Conservation (phyloP, 2,888 invertebrate genomes). For the Rutpela maculata region DNA sequence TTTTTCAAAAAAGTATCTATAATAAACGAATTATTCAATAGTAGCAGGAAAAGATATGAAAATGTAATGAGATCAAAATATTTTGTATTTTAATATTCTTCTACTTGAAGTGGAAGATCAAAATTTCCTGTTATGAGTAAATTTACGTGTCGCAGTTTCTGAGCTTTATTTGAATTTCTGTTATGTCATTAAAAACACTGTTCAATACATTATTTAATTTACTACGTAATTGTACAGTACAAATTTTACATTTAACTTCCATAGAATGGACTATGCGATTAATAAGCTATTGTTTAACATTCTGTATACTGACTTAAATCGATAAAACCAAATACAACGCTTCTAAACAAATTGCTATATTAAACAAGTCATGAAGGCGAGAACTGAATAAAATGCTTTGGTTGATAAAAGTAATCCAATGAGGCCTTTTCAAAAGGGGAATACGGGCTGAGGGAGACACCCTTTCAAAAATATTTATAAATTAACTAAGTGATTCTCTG, state of each 20-base stretch:
- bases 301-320: slow-evolving; percentile 56
- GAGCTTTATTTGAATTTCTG: no score
- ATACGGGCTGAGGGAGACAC: slow-evolving; percentile 49
- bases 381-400: slow-evolving; percentile 69
- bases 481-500: slow-evolving; percentile 65
- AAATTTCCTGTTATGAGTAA: no score
- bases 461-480: slow-evolving; percentile 70
- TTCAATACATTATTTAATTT: background rate
- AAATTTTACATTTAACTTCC: no score
- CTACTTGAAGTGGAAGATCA: no score
- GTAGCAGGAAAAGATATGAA: no score
- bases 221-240: background rate
- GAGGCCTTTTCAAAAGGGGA: slow-evolving; percentile 66
- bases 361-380: slow-evolving; percentile 71
- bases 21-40: no score
- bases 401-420: slow-evolving; percentile 71
- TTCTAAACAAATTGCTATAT: slow-evolving; percentile 70
- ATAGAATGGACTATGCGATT: no score
- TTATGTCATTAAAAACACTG: no score
- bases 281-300: slow-evolving; percentile 24
- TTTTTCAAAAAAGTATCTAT: no score
- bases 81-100: no score
- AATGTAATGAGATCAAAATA: no score
- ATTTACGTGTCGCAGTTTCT: no score
- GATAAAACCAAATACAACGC: slow-evolving; percentile 60